Evolutionary conservation across 2,113 vertebrate genomes (phyloP).

Genomic region (Labrus mixtus): DNA sequence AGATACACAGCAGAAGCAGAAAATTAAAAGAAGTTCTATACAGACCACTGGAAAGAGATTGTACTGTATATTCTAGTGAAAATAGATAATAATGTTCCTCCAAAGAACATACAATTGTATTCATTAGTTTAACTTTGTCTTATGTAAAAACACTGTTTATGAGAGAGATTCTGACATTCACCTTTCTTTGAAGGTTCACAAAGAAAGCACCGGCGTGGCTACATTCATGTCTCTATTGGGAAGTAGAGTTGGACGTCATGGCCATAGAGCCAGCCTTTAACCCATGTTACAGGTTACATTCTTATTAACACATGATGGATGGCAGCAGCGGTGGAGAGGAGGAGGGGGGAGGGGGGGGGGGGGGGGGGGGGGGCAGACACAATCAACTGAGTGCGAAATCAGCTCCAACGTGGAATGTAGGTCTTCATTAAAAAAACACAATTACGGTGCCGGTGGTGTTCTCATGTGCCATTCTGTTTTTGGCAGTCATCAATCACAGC

Average conservation of each 20-base stretch:
- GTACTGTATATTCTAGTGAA: neutral
- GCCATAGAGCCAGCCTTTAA: conserved; percentile 13
- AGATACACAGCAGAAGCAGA: neutral
- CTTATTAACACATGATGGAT: conserved; percentile 69
- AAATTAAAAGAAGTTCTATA: neutral
- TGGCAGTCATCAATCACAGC: conserved; percentile 78
- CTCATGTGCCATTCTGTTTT: conserved; percentile 69
- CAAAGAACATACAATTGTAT: no score
- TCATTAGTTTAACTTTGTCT: no score
- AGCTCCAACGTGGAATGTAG: conserved; percentile 58
- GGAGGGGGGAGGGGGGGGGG: neutral
- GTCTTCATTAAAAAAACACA: conserved; percentile 79
- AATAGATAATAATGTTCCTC: neutral
- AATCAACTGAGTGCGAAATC: conserved; percentile 74
- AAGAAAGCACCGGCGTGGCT: conserved; percentile 4
- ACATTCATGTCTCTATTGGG: conserved; percentile 37
- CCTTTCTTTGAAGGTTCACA: conserved; percentile 32
- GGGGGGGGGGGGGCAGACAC: conserved; percentile 21
- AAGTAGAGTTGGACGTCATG: conserved; percentile 9
- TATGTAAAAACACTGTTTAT: no score
- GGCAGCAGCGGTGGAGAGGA: neutral
- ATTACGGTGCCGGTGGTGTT: conserved; percentile 68
- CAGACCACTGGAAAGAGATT: neutral
- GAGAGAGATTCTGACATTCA: neutral
- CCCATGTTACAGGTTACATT: conserved; percentile 36